phyloP scores from a whole-genome alignment of 2,888 invertebrate species.

The Chromoteleia sp. region DNA sequence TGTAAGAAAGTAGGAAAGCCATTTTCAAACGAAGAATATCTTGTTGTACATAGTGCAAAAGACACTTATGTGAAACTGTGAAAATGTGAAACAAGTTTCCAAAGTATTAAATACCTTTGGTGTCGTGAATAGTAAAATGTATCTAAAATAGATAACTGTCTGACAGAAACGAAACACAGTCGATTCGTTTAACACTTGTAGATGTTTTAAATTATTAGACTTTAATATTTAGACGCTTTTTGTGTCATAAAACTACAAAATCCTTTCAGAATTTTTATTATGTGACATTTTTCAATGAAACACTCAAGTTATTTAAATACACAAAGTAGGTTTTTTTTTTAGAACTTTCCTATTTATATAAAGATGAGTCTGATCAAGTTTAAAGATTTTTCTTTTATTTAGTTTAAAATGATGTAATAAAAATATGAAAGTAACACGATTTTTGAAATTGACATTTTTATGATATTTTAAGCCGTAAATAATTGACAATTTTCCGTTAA shows the following conservation, averaged over 20 bases:
- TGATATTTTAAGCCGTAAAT: too few relatives aligned
- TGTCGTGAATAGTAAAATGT: conserved; percentile 19
- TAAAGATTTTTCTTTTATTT: too few relatives aligned
- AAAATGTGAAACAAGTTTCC: conserved; percentile 17
- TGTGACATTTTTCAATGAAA: conserved; percentile 33
- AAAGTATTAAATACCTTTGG: neutral
- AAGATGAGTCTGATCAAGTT: too few relatives aligned
- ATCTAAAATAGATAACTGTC: conserved; percentile 36
- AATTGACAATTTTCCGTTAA: too few relatives aligned
- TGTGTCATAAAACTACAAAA: conserved; percentile 30
- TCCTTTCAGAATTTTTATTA: conserved; percentile 31
- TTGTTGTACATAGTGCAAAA: too few relatives aligned
- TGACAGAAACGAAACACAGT: conserved; percentile 49
- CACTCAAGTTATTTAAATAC: conserved; percentile 20
- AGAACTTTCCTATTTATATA: conserved; percentile 4
- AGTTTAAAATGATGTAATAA: too few relatives aligned
- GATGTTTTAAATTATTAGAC: conserved; percentile 48
- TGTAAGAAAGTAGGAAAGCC: too few relatives aligned
- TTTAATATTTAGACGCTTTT: conserved; percentile 35
- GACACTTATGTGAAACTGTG: too few relatives aligned
- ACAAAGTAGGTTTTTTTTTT: conserved; percentile 11
- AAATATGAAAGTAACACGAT: too few relatives aligned
- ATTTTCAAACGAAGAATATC: too few relatives aligned
- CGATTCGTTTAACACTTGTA: conserved; percentile 48
- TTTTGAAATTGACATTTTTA: too few relatives aligned